Evolutionary conservation across 2,888 invertebrate genomes (phyloP), one percentile per base, ranked within the genome.

Genomic region (Hirtodrosophila duncani): DNA sequence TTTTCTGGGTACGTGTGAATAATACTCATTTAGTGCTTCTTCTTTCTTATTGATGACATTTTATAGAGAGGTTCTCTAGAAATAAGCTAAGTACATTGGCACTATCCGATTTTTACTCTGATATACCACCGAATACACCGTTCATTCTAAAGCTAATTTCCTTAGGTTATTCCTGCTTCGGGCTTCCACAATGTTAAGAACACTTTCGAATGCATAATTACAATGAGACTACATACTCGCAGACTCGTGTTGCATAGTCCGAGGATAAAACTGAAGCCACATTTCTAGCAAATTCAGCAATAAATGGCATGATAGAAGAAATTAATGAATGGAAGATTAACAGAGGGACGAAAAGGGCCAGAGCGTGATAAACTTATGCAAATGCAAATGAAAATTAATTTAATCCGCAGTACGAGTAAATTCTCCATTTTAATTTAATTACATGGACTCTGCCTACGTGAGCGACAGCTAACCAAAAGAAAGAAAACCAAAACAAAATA

Each of bases 351-450:
- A 8, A 9, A 29, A 5, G n/a, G 42, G 11, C 6, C 11, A 31
- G 31, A 5, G 18, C 7, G 18, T 42, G 27, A 41, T 26, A 62
- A 85, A 81, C 84, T 81, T 83, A 85, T 86, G 85, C 85, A 84
- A 84, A 85, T 85, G 84, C 85, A 86, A 85, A 86, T 86, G 84
- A 83, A 85, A 85, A 85, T 86, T 84, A 85, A 86, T 84, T 85
- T 85, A 86, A 85, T 85, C 85, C 84, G 69, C 83, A 82, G 82
- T 82, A 83, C 72, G 75, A 75, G 72, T 79, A 75, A 83, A 85
- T 85, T 86, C 85, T 84, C 83, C 83, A 85, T 85, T 84, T 85
- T 85, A 85, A 85, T 85, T 85, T 85, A 85, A 85, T 85, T 85
- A 85, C 84, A 81, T 71, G 83, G 81, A 85, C 83, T 72, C 75